Percentiles rank a stretch among this genome's conserved stretches.
Evolutionary conservation across 2,797 vertebrate species (phyloP).

Genomic region (Paratrypauchen microcephalus): DNA sequence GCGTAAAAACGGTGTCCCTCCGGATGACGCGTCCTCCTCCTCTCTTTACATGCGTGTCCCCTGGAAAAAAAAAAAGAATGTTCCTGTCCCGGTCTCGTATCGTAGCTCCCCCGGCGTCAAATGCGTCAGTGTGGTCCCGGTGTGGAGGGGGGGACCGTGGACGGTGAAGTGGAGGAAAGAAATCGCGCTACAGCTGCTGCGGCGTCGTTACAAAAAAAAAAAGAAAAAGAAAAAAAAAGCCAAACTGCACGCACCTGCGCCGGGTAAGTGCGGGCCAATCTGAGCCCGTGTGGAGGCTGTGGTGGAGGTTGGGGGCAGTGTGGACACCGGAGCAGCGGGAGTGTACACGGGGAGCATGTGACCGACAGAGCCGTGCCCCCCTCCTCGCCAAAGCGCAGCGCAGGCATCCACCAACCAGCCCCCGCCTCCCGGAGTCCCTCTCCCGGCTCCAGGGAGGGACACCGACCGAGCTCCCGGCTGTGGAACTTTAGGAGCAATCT

Average conservation of each 20-base stretch:
- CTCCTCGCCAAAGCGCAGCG: neutral
- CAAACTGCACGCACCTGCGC: constrained; percentile 58
- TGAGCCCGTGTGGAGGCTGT: constrained; percentile 50
- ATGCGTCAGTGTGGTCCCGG: constrained; percentile 55
- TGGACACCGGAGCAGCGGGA: neutral
- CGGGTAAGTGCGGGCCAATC: constrained; percentile 66
- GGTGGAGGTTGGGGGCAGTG: constrained; percentile 53
- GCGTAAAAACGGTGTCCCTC: neutral
- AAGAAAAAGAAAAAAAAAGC: neutral
- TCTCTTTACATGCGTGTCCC: constrained; percentile 7
- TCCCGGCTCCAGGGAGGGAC: constrained; percentile 6
- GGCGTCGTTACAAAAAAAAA: constrained; percentile 23
- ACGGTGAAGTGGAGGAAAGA: neutral
- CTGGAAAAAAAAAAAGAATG: too few species aligned
- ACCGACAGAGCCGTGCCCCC: constrained; percentile 32
- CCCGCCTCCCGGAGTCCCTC: constrained; percentile 25
- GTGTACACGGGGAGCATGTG: neutral
- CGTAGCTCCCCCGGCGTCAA: constrained; percentile 20
- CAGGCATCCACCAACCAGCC: constrained; percentile 22
- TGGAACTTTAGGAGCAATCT: neutral
- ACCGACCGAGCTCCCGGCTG: constrained; percentile 27
- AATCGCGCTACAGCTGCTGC: constrained; percentile 44
- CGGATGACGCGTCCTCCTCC: neutral
- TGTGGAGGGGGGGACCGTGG: constrained; percentile 2
- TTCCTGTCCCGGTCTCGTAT: neutral